Percentiles rank a stretch among this genome's conserved stretches.
Evolutionary conservation across 2,888 invertebrate genomes (phyloP).

Genomic region (Andrena haemorrhoa): DNA sequence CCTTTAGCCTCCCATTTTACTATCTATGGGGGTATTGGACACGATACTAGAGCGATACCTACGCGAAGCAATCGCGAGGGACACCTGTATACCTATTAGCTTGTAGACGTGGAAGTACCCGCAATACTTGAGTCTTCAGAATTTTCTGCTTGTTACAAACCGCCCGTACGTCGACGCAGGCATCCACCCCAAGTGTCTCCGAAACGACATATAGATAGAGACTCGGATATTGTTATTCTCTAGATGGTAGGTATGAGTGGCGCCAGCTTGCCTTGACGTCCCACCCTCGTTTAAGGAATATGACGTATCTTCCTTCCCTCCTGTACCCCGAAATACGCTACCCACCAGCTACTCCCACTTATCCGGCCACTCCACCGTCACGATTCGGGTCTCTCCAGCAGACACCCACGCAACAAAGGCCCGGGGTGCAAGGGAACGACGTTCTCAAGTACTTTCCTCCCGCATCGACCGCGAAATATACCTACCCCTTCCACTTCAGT

Average conservation of each 20-base stretch:
- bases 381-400: constrained; percentile 49
- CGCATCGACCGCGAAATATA: constrained; percentile 44
- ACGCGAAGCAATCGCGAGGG: no score
- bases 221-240: constrained; percentile 72
- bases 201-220: constrained; percentile 71
- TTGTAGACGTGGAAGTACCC: no score
- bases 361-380: constrained; percentile 57
- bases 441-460: constrained; percentile 42
- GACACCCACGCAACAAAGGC: constrained; percentile 48
- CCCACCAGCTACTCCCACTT: constrained; percentile 54
- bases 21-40: no score
- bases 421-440: constrained; percentile 26
- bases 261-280: constrained; percentile 78
- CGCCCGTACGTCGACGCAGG: neutral
- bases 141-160: constrained; percentile 8
- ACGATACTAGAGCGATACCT: no score
- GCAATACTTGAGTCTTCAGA: neutral
- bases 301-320: constrained; percentile 62
- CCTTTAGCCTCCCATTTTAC: no score
- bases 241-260: constrained; percentile 71
- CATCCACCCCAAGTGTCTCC: constrained; percentile 32
- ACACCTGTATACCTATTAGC: no score
- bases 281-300: constrained; percentile 75
- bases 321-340: constrained; percentile 24
- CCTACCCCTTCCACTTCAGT: constrained; percentile 1